Conservation (phyloP, 2,888 invertebrate genomes). For the Sclerodermus sp. region DNA sequence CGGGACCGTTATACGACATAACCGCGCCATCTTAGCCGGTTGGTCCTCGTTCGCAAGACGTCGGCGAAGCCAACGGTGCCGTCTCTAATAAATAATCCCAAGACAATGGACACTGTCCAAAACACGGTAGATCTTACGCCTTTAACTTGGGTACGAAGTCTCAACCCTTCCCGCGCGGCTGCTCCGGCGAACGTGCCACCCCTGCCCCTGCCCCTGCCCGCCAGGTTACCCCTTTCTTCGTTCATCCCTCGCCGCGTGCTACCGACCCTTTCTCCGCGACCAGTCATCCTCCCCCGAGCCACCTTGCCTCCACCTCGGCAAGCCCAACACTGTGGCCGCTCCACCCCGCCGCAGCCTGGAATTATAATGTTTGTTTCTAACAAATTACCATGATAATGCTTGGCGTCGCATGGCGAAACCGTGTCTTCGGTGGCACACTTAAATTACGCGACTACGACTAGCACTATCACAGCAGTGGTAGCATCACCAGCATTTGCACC, state of each 20-base stretch:
- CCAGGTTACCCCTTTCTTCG: conserved; percentile 26
- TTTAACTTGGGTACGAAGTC: conserved; percentile 50
- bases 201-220: conserved; percentile 14
- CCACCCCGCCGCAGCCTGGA: conserved; percentile 27
- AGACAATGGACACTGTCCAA: conserved; percentile 59
- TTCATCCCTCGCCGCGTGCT: conserved; percentile 16
- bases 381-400: conserved; percentile 59
- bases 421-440: conserved; percentile 53
- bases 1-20: conserved; percentile 29
- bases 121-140: conserved; percentile 56
- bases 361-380: conserved; percentile 59
- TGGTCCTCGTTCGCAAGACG: conserved; percentile 33
- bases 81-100: conserved; percentile 54
- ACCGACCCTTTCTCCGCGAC: conserved; percentile 1
- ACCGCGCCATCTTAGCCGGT: conserved; percentile 44
- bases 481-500: too few species aligned
- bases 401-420: conserved; percentile 42
- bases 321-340: conserved; percentile 5
- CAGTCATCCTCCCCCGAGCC: not conserved
- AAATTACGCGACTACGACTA: conserved; percentile 42
- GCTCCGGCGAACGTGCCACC: conserved; percentile 14
- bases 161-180: conserved; percentile 38
- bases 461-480: conserved; percentile 1
- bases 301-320: conserved; percentile 4
- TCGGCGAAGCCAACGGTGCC: conserved; percentile 30